Base-by-base conservation (phyloP, 2,888 invertebrate genomes). In the Yponomeuta evonymella region DNA sequence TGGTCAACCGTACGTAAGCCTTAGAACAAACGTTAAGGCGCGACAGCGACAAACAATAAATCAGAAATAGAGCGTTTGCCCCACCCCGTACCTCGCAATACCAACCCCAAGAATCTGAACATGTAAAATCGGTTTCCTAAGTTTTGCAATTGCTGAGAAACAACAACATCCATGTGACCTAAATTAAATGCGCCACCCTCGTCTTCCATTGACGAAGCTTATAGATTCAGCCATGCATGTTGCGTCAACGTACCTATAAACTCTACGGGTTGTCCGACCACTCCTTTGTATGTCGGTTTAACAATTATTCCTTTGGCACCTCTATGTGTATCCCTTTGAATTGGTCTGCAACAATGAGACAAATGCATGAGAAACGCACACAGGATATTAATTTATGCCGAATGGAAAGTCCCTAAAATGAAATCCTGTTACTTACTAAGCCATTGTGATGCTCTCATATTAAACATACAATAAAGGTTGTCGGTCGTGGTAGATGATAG, bases 191-290 rank as follows among this genome's bases (percentile, higher is more conserved):
- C 43, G 9, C 15, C 51, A 5, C 51, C 51, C 15, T 15, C 51
- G 51, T 15, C 51, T 15, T 58, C 15, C 51, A 58, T 58, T 58
- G 51, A 58, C 12, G 5, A 58, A 58, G 51, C 51, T 23, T 58
- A 4, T 58, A 15, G 51, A 58, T 15, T 58, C 15, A 58, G 15
- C 1, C 12, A 58, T 15, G 51, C 15, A 58, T 58, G 51, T 15
- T 15, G 15, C 51, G 51, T 15, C 12, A 4, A 48, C 81, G 83
- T 80, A 98, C 98, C 98, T 93, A 98, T 97, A 91, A 99, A 99
- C 89, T 98, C 97, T 70, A 98, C 98, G 71, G 98, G 97, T 84
- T 96, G 95, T 76, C 98, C 98, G 71, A 99, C 94, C 70, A 96
- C 93, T 75, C 98, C 98, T 90, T 96, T 96, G 78, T 84, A 79